Conservation (phyloP, 1,140 invertebrate species). For the Copidosoma floridanum region DNA sequence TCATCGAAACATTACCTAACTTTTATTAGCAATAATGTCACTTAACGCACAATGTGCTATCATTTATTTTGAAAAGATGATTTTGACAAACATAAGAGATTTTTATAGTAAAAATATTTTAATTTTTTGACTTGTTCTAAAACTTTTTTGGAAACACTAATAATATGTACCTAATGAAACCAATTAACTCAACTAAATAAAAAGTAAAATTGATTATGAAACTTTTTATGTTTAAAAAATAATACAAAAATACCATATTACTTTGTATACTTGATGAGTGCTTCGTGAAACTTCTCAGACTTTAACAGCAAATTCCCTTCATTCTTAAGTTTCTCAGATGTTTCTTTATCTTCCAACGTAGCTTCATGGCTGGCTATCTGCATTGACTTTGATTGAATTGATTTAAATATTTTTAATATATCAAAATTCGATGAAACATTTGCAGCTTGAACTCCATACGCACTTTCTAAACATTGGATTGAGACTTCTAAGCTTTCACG, state of each 20-base stretch:
- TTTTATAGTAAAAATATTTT: background rate
- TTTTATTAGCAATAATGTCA: too few relatives aligned
- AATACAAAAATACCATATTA: conserved; percentile 42
- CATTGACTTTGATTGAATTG: conserved; percentile 39
- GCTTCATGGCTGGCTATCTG: conserved; percentile 35
- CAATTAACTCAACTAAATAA: too few relatives aligned
- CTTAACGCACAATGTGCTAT: too few relatives aligned
- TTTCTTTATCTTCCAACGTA: conserved; percentile 58
- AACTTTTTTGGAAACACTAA: background rate
- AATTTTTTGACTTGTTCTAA: too few relatives aligned
- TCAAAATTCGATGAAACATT: conserved; percentile 52
- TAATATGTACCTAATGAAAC: too few relatives aligned
- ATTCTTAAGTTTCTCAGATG: conserved; percentile 77
- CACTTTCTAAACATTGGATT: conserved; percentile 81
- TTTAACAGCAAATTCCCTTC: conserved; percentile 89
- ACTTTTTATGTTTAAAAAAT: conserved; percentile 1
- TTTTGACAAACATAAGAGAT: too few relatives aligned
- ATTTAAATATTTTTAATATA: conserved; percentile 56
- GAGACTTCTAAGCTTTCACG: conserved; percentile 81
- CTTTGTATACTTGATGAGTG: conserved; percentile 78
- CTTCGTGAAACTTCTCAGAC: conserved; percentile 73
- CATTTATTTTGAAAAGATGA: too few relatives aligned
- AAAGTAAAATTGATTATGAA: too few relatives aligned
- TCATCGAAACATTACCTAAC: too few relatives aligned
- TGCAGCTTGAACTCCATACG: conserved; percentile 65